These are phyloP conservation scores for Campoplex capitator DNA, from an alignment of 2,888 invertebrate species.

Conservation along the genomic window DNA sequence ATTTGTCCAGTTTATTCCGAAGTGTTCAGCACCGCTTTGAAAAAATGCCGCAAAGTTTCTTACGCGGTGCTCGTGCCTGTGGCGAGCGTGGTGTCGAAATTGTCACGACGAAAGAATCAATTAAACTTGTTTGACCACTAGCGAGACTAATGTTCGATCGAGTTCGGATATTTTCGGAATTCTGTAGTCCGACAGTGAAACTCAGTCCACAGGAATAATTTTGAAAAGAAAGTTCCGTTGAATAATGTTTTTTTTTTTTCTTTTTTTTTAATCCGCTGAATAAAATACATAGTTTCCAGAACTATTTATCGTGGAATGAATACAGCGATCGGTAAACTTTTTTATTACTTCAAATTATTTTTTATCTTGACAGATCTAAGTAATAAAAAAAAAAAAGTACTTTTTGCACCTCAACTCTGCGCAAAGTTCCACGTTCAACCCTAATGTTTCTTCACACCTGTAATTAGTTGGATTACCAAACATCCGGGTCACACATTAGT, in stretches of 20 bases:
- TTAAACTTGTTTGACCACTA: conserved; percentile 64
- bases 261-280: neutral
- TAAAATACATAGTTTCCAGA: neutral
- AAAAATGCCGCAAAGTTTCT: too few species aligned
- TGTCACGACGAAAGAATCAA: conserved; percentile 39
- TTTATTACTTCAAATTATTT: neutral
- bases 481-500: conserved; percentile 18
- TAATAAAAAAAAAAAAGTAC: neutral
- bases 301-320: neutral
- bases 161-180: conserved; percentile 32
- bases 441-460: neutral
- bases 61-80: neutral
- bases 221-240: neutral
- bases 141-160: conserved; percentile 27
- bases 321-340: too few species aligned
- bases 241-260: neutral
- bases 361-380: neutral
- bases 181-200: neutral
- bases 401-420: neutral
- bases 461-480: conserved; percentile 31
- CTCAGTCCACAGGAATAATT: neutral
- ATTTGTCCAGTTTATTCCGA: conserved; percentile 44
- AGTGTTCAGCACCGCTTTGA: neutral
- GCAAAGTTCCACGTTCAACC: neutral
- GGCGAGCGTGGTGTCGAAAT: conserved; percentile 49